These are phyloP conservation scores for Lepidochitona cinerea DNA, from an alignment of 2,888 invertebrate genomes.

Conservation along the genomic window DNA sequence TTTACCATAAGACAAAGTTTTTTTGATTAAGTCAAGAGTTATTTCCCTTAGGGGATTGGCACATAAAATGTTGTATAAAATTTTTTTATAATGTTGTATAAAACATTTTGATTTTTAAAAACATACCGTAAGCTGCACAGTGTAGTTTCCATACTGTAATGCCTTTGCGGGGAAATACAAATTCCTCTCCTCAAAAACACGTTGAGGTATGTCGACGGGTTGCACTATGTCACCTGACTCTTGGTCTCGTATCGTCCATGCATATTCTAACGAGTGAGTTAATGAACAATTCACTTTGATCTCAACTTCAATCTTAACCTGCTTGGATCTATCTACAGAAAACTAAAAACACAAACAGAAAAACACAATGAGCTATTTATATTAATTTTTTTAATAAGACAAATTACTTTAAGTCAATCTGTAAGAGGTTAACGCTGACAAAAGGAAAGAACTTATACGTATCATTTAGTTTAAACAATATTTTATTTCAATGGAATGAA, in stretches of 20 bases:
- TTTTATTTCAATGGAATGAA: too few species aligned
- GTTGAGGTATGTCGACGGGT: background rate
- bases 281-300: conserved; percentile 54
- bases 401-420: too few species aligned
- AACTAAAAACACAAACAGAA: background rate
- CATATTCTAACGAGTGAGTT: conserved; percentile 40
- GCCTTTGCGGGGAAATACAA: conserved; percentile 50
- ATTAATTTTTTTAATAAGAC: background rate
- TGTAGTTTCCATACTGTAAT: conserved; percentile 54
- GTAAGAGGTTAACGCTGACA: too few species aligned
- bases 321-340: conserved; percentile 25
- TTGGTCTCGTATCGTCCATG: conserved; percentile 44
- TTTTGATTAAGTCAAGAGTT: too few species aligned
- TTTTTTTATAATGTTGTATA: too few species aligned
- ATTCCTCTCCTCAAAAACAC: conserved; percentile 34
- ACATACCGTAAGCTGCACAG: conserved; percentile 53
- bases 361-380: background rate
- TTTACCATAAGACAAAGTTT: too few species aligned
- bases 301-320: conserved; percentile 49
- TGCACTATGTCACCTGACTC: conserved; percentile 3
- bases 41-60: too few species aligned
- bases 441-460: too few species aligned
- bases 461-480: too few species aligned
- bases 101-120: too few species aligned
- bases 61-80: too few species aligned